A percentile compares a stretch with the other conserved stretches of the same genome.
Evolutionary conservation across 2,113 vertebrate genomes (phyloP).

Genomic region (Proterorhinus semilunaris): DNA sequence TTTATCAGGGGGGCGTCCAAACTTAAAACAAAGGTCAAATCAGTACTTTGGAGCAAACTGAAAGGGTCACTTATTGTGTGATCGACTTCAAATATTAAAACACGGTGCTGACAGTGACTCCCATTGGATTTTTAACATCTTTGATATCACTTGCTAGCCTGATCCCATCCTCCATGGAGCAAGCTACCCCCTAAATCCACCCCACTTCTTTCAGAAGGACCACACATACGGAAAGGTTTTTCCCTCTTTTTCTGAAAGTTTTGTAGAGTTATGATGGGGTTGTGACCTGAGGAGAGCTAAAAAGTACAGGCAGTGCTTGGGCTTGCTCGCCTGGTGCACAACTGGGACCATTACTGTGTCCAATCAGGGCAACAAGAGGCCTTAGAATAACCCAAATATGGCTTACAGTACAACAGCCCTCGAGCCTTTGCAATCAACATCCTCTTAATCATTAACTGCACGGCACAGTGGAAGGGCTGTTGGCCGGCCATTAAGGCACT

Average conservation of each 20-base stretch:
- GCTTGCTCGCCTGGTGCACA: slow-evolving; percentile 46
- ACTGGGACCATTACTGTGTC: slow-evolving; percentile 60
- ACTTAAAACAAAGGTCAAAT: no score
- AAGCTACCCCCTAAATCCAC: slow-evolving; percentile 44
- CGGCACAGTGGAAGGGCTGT: slow-evolving; percentile 52
- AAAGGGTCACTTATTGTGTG: no score
- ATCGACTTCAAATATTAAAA: no score
- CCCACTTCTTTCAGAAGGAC: slow-evolving; percentile 41
- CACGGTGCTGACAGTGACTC: no score
- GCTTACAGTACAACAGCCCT: slow-evolving; percentile 54
- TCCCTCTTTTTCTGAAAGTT: slow-evolving; percentile 37
- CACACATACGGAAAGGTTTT: slow-evolving; percentile 46
- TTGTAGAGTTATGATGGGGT: slow-evolving; percentile 68
- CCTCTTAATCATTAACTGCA: slow-evolving; percentile 57
- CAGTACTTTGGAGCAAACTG: no score
- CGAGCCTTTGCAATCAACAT: slow-evolving; percentile 65
- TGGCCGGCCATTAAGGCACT: slow-evolving; percentile 53
- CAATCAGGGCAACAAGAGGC: slow-evolving; percentile 51
- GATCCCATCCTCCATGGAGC: slow-evolving; percentile 36
- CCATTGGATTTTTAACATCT: no score
- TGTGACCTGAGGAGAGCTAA: slow-evolving; percentile 61
- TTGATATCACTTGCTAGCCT: background rate
- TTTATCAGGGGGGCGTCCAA: no score
- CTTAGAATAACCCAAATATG: slow-evolving; percentile 71
- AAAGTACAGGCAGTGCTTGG: slow-evolving; percentile 53